A percentile compares a stretch with the other conserved stretches of the same genome.
These are phyloP conservation scores for Ceyx melanurus DNA, from an alignment of 2,113 vertebrate genomes.

Conservation along the genomic window DNA sequence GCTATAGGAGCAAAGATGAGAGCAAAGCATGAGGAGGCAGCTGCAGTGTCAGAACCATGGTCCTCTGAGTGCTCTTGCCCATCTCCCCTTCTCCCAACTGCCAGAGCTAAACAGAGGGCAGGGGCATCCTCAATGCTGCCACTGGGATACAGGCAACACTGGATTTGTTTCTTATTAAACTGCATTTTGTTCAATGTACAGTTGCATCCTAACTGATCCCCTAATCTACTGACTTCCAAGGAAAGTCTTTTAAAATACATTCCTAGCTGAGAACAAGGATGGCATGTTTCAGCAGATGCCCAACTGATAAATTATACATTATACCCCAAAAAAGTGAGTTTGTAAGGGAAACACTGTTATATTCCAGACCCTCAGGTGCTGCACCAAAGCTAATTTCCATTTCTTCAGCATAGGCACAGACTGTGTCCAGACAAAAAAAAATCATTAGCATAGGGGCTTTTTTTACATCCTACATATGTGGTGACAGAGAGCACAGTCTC, in stretches of 20 bases:
- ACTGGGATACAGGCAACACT: not conserved
- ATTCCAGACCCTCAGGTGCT: not conserved
- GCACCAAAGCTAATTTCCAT: constrained; percentile 25
- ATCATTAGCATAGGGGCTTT: not conserved
- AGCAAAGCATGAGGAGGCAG: not conserved
- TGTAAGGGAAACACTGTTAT: constrained; percentile 9
- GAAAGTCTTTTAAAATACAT: constrained; percentile 12
- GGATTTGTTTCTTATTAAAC: not conserved
- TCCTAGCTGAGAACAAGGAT: constrained; percentile 2
- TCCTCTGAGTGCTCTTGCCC: not conserved
- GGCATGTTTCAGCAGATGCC: constrained; percentile 24
- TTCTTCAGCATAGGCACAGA: constrained; percentile 38
- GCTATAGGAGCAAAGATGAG: not conserved
- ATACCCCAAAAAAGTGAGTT: not conserved
- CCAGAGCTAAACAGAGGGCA: not conserved
- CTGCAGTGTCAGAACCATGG: not conserved
- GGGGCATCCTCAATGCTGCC: not conserved
- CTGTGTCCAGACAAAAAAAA: not conserved
- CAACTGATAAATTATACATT: not conserved
- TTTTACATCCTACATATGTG: not conserved
- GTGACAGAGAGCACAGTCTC: not conserved
- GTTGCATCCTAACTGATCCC: not conserved
- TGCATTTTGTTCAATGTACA: not conserved
- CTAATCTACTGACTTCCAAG: not conserved
- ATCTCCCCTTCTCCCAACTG: rapidly evolving